Evolutionary conservation across 2,797 vertebrate species (phyloP).

Genomic region (Ctenochaetus hawaiiensis): DNA sequence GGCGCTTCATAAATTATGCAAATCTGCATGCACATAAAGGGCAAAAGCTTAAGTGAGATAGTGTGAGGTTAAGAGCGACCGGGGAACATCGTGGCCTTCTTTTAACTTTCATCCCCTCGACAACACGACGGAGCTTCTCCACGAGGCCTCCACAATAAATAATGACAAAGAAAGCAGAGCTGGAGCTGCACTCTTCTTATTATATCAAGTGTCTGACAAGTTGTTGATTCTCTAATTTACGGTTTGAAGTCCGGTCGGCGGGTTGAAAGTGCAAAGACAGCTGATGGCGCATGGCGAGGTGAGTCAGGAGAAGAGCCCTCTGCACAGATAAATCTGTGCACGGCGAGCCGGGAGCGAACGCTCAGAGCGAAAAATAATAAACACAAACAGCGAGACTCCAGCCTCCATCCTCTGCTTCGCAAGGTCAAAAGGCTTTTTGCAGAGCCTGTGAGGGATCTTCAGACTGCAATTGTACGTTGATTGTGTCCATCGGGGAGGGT

Average conservation of each 20-base stretch:
- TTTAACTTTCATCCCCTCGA: conserved; percentile 45
- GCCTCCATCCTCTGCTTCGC: conserved; percentile 34
- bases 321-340: conserved; percentile 13
- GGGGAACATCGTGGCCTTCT: conserved; percentile 16
- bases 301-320: conserved; percentile 20
- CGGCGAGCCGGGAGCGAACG: conserved; percentile 5
- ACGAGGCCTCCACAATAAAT: conserved; percentile 22
- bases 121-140: background rate
- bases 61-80: conserved; percentile 50
- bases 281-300: conserved; percentile 7
- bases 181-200: background rate
- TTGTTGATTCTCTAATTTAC: conserved; percentile 9
- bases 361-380: conserved; percentile 32
- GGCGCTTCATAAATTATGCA: conserved; percentile 76
- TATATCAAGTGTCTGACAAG: conserved; percentile 18
- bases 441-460: conserved; percentile 48
- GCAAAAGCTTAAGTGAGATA: conserved; percentile 59
- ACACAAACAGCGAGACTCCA: conserved; percentile 9
- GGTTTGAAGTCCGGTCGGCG: background rate
- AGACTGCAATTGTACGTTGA: conserved; percentile 33
- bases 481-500: conserved; percentile 16
- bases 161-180: conserved; percentile 11
- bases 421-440: conserved; percentile 55
- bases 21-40: conserved; percentile 60
- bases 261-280: conserved; percentile 16